Evolutionary conservation across 1,140 invertebrate species (phyloP).

Genomic region (Palaemon carinicauda): DNA sequence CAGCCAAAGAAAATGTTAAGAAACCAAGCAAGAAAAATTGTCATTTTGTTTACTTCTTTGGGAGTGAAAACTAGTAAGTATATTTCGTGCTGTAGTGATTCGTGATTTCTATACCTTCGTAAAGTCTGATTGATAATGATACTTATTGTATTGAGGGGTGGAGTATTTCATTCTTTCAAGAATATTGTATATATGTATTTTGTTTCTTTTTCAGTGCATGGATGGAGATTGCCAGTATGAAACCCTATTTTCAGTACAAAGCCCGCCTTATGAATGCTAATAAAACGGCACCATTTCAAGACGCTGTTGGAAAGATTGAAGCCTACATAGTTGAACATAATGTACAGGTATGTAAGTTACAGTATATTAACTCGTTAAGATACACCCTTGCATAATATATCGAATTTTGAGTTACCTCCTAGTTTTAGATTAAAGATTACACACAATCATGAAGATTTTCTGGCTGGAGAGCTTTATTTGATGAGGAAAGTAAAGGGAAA

Average conservation of each 20-base stretch:
- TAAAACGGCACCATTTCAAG: constrained; percentile 82
- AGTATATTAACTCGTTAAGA: not conserved
- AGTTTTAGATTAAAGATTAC: too few species aligned
- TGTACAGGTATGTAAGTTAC: constrained; percentile 31
- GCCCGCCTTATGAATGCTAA: constrained; percentile 80
- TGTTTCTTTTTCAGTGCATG: constrained; percentile 77
- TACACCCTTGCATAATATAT: too few species aligned
- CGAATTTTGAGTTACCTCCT: too few species aligned
- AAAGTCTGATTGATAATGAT: too few species aligned
- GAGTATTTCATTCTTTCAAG: constrained; percentile 9
- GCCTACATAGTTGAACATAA: constrained; percentile 74
- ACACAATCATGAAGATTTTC: too few species aligned
- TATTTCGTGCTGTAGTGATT: not conserved
- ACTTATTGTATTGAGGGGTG: not conserved
- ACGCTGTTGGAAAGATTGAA: constrained; percentile 87
- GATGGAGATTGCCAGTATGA: constrained; percentile 87
- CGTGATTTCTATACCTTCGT: too few species aligned
- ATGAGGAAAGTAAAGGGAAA: too few species aligned
- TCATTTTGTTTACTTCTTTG: constrained; percentile 93
- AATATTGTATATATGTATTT: constrained; percentile 57
- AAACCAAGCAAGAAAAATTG: constrained; percentile 67
- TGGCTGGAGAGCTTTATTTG: too few species aligned
- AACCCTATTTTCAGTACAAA: constrained; percentile 84
- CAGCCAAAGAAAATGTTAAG: constrained; percentile 65
- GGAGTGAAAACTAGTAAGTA: constrained; percentile 92